Base-by-base conservation (phyloP, 2,113 vertebrate species). In the Halichoeres trimaculatus region DNA sequence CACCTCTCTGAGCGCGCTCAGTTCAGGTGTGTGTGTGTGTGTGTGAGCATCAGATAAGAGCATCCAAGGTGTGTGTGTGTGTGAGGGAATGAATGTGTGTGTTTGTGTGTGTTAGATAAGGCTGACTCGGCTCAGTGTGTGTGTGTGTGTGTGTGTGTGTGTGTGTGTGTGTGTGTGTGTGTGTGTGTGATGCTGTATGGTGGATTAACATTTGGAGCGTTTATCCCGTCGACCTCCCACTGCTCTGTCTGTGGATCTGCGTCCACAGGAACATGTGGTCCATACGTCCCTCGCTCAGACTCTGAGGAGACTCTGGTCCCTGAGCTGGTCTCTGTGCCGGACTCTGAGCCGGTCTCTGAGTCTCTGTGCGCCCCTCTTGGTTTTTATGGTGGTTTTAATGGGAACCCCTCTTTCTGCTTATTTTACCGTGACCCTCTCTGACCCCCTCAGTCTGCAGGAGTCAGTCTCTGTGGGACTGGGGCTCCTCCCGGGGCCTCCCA, bases 371-470 rank as follows among this genome's bases (percentile, higher is more conserved):
- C 10, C 24, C 53, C 1, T 19, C 30, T 76, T 75, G 6, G 2
- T 40, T 47, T 60, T 74, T n/a, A n/a, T n/a, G n/a, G n/a, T n/a
- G n/a, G n/a, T n/a, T n/a, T n/a, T n/a, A n/a, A n/a, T n/a, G n/a
- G n/a, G n/a, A n/a, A n/a, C n/a, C n/a, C n/a, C 45, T 48, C 45
- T 35, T 1, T 60, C 23, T 81, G 74, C 63, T 75, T 80, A 45
- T 80, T 84, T 76, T 84, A 78, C 74, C 78, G 67, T 34, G 78
- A 70, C 80, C 83, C 35, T 24, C 30, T 0, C 5, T 14, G 61
- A 68, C 75, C 71, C 43, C 70, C 5, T 38, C 50, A 4, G 10
- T 6, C 2, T 35, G 68, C 40, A 7, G 65, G 70, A 76, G 52
- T 50, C 22, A 56, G 65, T 50, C 47, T 22, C 35, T 30, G 20